A percentile compares a stretch with the other conserved stretches of the same genome.
Conservation (phyloP, 30 jellyfish, hydroid and myxozoan species). For the Aurelia coerulea region DNA sequence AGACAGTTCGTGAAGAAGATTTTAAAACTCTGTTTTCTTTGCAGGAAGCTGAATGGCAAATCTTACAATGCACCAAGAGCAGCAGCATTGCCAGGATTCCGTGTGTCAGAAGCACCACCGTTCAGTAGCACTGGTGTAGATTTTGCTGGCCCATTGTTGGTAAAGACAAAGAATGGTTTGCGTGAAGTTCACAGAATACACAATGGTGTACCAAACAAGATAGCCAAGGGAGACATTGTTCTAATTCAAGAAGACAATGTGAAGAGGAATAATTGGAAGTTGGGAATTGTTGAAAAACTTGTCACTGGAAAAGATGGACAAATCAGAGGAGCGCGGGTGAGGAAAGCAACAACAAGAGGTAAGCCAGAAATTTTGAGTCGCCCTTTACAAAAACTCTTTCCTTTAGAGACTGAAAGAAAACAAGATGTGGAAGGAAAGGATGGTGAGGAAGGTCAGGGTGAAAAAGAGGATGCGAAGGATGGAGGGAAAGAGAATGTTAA, state of each 20-base stretch:
- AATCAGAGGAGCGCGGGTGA: too few species aligned
- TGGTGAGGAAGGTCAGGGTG: not conserved
- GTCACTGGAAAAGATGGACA: too few species aligned
- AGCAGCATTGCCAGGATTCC: conserved; percentile 17
- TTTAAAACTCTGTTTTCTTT: not conserved
- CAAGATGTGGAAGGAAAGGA: not conserved
- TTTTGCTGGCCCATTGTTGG: conserved; percentile 18
- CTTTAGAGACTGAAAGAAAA: not conserved
- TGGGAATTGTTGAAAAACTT: not conserved
- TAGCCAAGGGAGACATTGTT: too few species aligned
- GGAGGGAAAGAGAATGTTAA: too few species aligned
- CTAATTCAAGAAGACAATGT: too few species aligned
- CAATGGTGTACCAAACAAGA: too few species aligned
- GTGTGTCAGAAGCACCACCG: conserved; percentile 4
- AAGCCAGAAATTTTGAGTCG: too few species aligned
- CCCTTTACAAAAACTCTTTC: too few species aligned
- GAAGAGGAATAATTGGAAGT: too few species aligned
- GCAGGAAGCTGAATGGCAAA: conserved; percentile 24
- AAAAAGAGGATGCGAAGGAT: not conserved
- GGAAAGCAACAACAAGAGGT: too few species aligned
- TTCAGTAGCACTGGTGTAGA: too few species aligned
- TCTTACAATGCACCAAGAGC: conserved; percentile 27
- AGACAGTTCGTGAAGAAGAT: conserved; percentile 54
- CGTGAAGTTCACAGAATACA: too few species aligned
- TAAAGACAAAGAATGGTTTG: not conserved